These are phyloP conservation scores for Anhinga rufa DNA, from an alignment of 2,113 vertebrate genomes.

Conservation along the genomic window DNA sequence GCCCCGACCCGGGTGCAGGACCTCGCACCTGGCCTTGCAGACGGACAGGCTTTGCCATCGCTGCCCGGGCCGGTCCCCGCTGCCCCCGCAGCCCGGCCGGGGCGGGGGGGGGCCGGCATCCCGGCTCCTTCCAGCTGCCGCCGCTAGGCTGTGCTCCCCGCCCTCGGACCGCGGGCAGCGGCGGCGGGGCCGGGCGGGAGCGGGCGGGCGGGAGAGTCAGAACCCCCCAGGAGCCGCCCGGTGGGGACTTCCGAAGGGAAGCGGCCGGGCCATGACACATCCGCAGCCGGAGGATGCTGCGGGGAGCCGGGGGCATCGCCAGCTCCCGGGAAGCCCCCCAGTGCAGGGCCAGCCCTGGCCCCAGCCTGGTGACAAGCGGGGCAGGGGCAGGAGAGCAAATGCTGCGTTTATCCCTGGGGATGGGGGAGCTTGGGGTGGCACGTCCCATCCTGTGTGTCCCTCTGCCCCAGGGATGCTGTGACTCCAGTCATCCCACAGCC, in stretches of 20 bases:
- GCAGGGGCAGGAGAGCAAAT: neutral
- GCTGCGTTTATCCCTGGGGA: neutral
- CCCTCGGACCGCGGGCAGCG: neutral
- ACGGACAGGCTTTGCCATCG: neutral
- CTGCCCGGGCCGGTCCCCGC: neutral
- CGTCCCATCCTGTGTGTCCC: neutral
- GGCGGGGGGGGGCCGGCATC: rapidly evolving
- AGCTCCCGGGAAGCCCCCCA: neutral
- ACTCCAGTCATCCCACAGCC: conserved; percentile 33
- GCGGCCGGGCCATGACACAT: neutral
- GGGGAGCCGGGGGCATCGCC: neutral
- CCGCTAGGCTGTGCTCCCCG: conserved; percentile 43
- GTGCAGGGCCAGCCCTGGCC: neutral
- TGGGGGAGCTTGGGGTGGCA: neutral
- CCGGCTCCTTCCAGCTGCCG: neutral
- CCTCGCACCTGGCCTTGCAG: neutral
- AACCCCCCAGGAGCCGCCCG: neutral
- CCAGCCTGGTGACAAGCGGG: neutral
- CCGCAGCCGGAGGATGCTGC: neutral
- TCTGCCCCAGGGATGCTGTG: conserved; percentile 30
- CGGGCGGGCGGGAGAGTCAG: neutral
- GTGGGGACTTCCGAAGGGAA: neutral
- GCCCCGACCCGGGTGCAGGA: neutral
- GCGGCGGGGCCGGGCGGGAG: neutral
- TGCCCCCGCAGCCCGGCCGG: neutral